Evolutionary conservation across 2,797 vertebrate species (phyloP).

Genomic region (Hypotaenidia okinawae): DNA sequence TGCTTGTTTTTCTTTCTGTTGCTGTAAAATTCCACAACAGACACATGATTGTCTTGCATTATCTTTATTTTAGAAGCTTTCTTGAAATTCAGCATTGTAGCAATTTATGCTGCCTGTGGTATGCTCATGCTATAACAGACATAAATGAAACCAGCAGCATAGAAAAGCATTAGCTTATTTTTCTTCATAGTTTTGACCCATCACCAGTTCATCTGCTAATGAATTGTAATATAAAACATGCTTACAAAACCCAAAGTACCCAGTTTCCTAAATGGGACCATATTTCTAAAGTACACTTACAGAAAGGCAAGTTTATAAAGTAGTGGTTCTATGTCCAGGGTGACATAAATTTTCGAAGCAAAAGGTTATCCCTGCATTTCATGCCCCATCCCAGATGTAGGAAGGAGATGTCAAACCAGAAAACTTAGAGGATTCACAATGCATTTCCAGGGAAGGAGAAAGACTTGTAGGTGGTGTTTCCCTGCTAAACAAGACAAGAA

Average conservation of each 20-base stretch:
- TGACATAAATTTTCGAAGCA: not conserved
- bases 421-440: not conserved
- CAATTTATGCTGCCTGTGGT: not conserved
- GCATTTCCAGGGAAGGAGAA: not conserved
- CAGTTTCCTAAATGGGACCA: not conserved
- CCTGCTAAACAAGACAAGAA: not conserved
- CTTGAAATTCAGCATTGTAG: not conserved
- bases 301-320: conserved; percentile 18
- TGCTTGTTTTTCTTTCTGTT: not conserved
- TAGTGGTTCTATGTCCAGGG: not conserved
- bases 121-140: not conserved
- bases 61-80: not conserved
- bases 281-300: not conserved
- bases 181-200: conserved; percentile 1
- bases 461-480: not conserved
- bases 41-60: not conserved
- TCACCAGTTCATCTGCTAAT: conserved; percentile 13
- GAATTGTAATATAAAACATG: conserved; percentile 17
- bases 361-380: not conserved
- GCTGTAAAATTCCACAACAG: not conserved
- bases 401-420: not conserved
- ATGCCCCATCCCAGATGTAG: not conserved
- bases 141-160: not conserved
- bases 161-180: not conserved
- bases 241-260: not conserved